Base-by-base conservation (phyloP, 2,888 invertebrate genomes). In the Lathronympha strigana region DNA sequence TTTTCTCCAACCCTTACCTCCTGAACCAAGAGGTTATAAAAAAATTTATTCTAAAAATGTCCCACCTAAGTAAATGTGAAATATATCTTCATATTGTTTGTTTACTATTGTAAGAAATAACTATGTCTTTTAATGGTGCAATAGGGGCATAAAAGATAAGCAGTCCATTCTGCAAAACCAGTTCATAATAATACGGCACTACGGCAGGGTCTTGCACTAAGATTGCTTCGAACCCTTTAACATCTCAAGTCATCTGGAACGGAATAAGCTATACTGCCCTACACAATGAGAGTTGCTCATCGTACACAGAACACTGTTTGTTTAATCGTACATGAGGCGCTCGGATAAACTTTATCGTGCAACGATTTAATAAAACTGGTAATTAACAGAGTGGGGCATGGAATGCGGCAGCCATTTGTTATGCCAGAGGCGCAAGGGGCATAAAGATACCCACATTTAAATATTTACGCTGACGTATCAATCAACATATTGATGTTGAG, bases 371-470 rank as follows among this genome's bases (percentile, higher is more conserved):
- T 76, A 74, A 75, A 73, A 76, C 76, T 72, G 68, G 75, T 79
- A 84, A 86, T 87, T 82, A 83, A 79, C 76, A 72, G 74, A 76
- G 76, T 79, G 79, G 71, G 73, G 75, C 71, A 75, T 75, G 86
- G 90, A 90, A 91, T 90, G 90, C 90, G 90, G 88, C 77, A 89
- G 86, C 78, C 81, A 81, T 82, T 83, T 81, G 80, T 83, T 82
- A 83, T 81, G 83, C 74, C 80, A 76, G 74, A 79, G 77, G 71
- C 87, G 80, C 77, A 82, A 69, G 71, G 79, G 75, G 87, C 84
- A 90, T 87, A 86, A 82, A 81, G 78, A 78, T 78, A 78, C 76
- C 73, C 74, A 73, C 76, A 87, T 88, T 88, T 85, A 84, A 87
- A 89, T 89, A 83, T 83, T 82, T 78, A 82, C 73, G 75, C 76